Base-by-base conservation (phyloP, 2,888 invertebrate species). In the Cyclophora punctaria region DNA sequence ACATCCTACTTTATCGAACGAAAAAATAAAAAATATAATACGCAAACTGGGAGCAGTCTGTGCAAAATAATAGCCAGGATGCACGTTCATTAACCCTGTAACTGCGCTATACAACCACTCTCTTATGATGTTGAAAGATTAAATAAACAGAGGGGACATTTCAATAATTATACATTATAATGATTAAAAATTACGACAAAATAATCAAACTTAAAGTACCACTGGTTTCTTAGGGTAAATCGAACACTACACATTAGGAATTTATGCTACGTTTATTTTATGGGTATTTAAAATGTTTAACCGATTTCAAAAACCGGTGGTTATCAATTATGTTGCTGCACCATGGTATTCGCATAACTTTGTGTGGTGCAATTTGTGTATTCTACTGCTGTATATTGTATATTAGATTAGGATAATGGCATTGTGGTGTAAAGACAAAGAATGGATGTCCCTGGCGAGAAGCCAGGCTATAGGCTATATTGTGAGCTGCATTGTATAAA, bases 361-460 rank as follows among this genome's bases (percentile, higher is more conserved):
- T 20, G 20, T 20, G 20, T 20, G 20, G 20, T 20, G 20, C 20
- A 20, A 20, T 20, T 20, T 20, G 20, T 20, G 20, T 20, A 20
- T 20, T 20, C 20, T 20, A 20, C 20, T 20, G 20, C 20, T 20
- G 20, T 20, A 20, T 20, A 20, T 20, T 20, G 20, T 20, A 20
- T 20, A n/a, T n/a, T n/a, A 20, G 20, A 60, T 60, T 57, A 58
- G 52, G 52, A 75, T 83, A 83, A 83, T 83, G 78, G 80, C 74
- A 78, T 79, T 73, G 73, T 73, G 68, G 69, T 81, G 79, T 80
- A 72, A 69, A 71, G 71, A 69, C 69, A 73, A 78, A 79, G 76
- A 79, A 80, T 75, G 71, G 69, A 56, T 67, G 67, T 65, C 74
- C 78, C 74, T 78, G 80, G 80, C 79, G 58, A 48, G 47, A 51